Conservation (phyloP, 2,888 invertebrate species). For the Nebria salina region DNA sequence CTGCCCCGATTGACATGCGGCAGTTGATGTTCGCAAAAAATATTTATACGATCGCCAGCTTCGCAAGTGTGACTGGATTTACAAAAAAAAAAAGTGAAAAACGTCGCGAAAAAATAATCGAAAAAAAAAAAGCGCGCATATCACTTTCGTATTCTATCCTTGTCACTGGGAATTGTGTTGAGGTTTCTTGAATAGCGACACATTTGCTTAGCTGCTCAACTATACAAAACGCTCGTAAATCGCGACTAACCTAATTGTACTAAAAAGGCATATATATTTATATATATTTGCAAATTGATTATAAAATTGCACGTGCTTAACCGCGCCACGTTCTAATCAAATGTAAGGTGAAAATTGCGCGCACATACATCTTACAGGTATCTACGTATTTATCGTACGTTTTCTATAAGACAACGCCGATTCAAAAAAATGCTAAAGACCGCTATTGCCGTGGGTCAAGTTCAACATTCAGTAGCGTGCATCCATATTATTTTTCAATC, state of each 20-base stretch:
- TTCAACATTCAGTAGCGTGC: constrained; percentile 4
- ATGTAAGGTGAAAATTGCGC: constrained; percentile 25
- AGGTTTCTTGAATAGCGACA: not conserved
- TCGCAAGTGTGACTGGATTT: not conserved
- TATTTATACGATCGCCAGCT: not conserved
- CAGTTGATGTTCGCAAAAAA: not conserved
- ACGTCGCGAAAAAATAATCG: not conserved
- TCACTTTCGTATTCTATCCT: not conserved
- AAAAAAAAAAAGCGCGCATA: not conserved
- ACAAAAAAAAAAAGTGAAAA: not conserved
- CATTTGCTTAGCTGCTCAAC: not conserved
- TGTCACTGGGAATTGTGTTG: not conserved
- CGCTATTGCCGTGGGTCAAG: constrained; percentile 23
- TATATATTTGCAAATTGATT: not conserved
- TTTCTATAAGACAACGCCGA: constrained; percentile 25
- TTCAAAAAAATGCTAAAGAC: constrained; percentile 41
- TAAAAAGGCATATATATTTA: not conserved
- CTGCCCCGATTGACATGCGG: constrained; percentile 1
- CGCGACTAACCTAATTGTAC: not conserved
- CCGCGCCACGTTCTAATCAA: not conserved
- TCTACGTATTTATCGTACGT: not conserved
- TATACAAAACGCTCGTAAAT: not conserved
- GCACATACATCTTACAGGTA: constrained; percentile 25
- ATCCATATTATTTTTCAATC: not conserved
- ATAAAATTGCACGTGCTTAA: too few species aligned